These are phyloP conservation scores for Anguilla megastoma DNA, from an alignment of 2,797 vertebrate genomes.

Conservation along the genomic window DNA sequence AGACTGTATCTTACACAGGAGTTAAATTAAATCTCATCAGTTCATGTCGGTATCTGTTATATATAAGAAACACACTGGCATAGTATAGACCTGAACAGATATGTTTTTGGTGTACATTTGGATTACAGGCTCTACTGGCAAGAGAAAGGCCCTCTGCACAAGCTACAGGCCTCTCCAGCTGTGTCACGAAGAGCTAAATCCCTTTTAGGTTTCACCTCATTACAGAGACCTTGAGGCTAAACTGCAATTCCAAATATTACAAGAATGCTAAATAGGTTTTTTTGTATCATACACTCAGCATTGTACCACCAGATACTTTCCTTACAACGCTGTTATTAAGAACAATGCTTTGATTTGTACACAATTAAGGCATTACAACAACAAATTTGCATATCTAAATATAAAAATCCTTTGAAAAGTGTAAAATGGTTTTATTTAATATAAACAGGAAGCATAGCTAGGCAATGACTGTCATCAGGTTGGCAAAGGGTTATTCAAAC, in stretches of 20 bases:
- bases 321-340: background rate
- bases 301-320: too few relatives aligned
- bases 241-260: background rate
- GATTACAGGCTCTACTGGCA: background rate
- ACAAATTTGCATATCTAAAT: background rate
- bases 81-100: background rate
- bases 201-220: background rate
- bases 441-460: background rate
- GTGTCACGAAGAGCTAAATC: background rate
- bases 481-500: slow-evolving; percentile 14
- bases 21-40: background rate
- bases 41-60: background rate
- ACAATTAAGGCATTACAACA: background rate
- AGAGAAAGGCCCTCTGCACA: background rate
- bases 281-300: background rate
- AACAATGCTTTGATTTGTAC: background rate
- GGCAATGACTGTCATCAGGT: background rate
- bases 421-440: background rate
- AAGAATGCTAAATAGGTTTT: background rate
- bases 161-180: background rate
- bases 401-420: background rate
- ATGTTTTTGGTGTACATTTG: background rate
- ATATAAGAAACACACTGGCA: background rate
- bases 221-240: background rate
- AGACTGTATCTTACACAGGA: background rate